Evolutionary conservation across 1,140 invertebrate species (phyloP).

Genomic region (Trachelipus rathkii): DNA sequence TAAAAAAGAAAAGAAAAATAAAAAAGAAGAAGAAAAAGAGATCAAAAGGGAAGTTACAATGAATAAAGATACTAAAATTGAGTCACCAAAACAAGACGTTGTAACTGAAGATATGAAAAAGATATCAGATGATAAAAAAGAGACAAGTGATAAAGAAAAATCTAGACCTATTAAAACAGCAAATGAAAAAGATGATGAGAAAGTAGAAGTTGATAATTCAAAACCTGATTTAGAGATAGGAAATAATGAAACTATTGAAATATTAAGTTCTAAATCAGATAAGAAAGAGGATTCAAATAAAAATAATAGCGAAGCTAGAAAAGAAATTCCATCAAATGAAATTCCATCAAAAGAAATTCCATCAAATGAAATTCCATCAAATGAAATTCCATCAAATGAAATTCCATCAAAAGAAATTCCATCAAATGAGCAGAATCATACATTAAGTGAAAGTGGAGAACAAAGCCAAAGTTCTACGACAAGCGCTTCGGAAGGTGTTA

Average conservation of each 20-base stretch:
- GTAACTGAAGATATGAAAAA: background rate
- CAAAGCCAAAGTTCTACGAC: too few relatives aligned
- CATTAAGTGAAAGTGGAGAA: too few relatives aligned
- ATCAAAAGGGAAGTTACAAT: background rate
- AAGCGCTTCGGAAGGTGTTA: background rate
- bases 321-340: too few relatives aligned
- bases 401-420: too few relatives aligned
- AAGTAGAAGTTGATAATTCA: conserved; percentile 10
- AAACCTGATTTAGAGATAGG: background rate
- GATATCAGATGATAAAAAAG: background rate
- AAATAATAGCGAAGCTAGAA: too few relatives aligned
- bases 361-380: too few relatives aligned
- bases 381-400: too few relatives aligned
- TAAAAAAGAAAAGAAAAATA: background rate
- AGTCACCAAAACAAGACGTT: background rate
- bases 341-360: too few relatives aligned
- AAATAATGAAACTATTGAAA: background rate
- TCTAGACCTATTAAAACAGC: background rate
- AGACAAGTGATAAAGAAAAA: background rate
- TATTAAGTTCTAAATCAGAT: background rate
- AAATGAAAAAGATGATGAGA: conserved; percentile 12
- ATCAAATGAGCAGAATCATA: too few relatives aligned
- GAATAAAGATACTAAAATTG: background rate
- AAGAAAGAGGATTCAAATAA: too few relatives aligned
- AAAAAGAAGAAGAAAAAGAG: too few relatives aligned